Percentiles rank a stretch among this genome's conserved stretches.
Conservation (phyloP, 2,113 vertebrate species). For the Junco hyemalis region DNA sequence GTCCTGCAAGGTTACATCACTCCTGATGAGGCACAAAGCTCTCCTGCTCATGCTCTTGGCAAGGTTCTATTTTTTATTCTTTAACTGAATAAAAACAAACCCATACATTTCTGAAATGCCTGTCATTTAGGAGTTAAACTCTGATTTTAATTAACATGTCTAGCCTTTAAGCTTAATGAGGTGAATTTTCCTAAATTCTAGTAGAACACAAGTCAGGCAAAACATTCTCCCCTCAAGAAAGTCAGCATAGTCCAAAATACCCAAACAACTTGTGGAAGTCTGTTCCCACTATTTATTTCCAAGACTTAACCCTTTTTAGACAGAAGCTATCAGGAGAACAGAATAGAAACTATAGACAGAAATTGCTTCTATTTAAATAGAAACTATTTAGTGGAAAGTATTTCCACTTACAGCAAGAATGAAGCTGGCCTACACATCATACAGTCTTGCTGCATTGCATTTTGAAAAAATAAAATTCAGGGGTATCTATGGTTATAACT, state of each 20-base stretch:
- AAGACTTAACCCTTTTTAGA: not conserved
- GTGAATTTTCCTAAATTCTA: not conserved
- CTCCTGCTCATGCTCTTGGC: not conserved
- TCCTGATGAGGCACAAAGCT: not conserved
- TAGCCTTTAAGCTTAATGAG: not conserved
- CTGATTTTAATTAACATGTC: not conserved
- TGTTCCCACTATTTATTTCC: not conserved
- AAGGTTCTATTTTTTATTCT: not conserved
- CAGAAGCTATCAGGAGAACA: not conserved
- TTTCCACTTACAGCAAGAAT: not conserved
- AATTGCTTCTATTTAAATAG: not conserved
- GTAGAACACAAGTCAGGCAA: not conserved
- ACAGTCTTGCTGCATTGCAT: not conserved
- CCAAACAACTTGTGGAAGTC: not conserved
- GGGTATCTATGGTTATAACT: not conserved
- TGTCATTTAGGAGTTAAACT: not conserved
- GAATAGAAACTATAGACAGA: not conserved
- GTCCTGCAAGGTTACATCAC: not conserved
- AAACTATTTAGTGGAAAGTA: not conserved
- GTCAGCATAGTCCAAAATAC: not conserved
- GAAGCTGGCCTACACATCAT: not conserved
- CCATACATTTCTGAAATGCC: not conserved
- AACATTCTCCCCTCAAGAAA: not conserved
- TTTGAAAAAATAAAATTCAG: not conserved
- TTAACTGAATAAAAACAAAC: not conserved